A percentile compares a stretch with the other conserved stretches of the same genome.
phyloP scores from a whole-genome alignment of 2,113 vertebrate species.

The Mormyrus iriodes region DNA sequence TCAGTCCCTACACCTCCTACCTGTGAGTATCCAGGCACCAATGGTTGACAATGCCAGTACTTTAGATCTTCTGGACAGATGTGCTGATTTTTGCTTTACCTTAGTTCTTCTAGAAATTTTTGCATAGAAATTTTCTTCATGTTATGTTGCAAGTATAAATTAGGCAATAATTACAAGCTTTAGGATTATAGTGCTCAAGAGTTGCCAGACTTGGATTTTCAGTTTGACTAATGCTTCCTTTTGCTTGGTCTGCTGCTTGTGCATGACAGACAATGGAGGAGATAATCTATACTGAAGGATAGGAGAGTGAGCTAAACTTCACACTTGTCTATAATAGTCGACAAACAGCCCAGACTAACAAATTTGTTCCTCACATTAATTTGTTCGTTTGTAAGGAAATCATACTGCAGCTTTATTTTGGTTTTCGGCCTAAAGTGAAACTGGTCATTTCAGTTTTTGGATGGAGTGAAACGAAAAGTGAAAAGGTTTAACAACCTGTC shows the following conservation, averaged over 20 bases:
- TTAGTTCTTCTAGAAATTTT: not conserved
- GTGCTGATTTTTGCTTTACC: not conserved
- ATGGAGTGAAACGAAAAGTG: not conserved
- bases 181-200: not conserved
- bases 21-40: not conserved
- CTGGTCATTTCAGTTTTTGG: not conserved
- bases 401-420: too few relatives aligned
- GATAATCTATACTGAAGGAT: not conserved
- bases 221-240: not conserved
- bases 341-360: not conserved
- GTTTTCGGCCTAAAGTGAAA: not conserved
- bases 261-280: not conserved
- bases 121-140: not conserved
- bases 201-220: not conserved
- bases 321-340: not conserved
- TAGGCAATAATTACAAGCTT: not conserved
- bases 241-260: not conserved
- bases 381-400: too few relatives aligned
- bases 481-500: too few relatives aligned
- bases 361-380: not conserved
- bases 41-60: not conserved
- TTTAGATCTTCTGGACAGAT: not conserved
- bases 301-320: not conserved
- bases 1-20: conserved; percentile 1
- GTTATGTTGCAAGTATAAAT: not conserved